Conservation (phyloP, 1,140 invertebrate species). For the Pogonomyrmex barbatus region DNA sequence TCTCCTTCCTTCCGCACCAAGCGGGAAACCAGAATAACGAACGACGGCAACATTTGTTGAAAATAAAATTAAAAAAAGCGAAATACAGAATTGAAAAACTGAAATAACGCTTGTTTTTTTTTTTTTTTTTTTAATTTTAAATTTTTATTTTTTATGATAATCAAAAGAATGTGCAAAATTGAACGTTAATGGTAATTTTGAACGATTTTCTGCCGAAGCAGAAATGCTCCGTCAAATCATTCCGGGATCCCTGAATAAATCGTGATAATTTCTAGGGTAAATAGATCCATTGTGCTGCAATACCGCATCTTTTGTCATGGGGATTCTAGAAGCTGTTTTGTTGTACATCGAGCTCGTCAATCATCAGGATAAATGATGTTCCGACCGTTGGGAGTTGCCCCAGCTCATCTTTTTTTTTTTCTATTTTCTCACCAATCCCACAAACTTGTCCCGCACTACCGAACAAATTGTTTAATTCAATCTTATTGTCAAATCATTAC, state of each 20-base stretch:
- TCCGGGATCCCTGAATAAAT: constrained; percentile 19
- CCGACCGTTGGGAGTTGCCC: constrained; percentile 30
- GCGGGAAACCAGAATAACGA: constrained; percentile 1
- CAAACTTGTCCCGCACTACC: not conserved
- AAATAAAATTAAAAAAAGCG: constrained; percentile 26
- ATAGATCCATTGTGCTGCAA: constrained; percentile 61
- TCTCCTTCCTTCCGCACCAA: not conserved
- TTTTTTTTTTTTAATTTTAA: not conserved
- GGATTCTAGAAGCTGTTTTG: constrained; percentile 34
- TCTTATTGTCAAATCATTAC: not conserved
- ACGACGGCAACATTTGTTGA: not conserved
- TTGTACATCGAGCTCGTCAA: constrained; percentile 34
- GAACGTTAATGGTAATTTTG: constrained; percentile 28
- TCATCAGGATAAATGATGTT: constrained; percentile 53
- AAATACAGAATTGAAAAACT: not conserved
- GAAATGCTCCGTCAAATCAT: not conserved
- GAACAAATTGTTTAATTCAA: not conserved
- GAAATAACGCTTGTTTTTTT: not conserved
- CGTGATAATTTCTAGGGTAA: constrained; percentile 74
- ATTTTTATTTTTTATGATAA: not conserved
- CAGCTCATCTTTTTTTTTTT: not conserved
- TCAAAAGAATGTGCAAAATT: not conserved
- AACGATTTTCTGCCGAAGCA: constrained; percentile 11
- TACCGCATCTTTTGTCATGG: constrained; percentile 39
- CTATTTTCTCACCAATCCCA: not conserved